Percentiles rank a stretch among this genome's conserved stretches.
phyloP scores from a whole-genome alignment of 2,888 invertebrate species.

The Plagodis pulveraria region DNA sequence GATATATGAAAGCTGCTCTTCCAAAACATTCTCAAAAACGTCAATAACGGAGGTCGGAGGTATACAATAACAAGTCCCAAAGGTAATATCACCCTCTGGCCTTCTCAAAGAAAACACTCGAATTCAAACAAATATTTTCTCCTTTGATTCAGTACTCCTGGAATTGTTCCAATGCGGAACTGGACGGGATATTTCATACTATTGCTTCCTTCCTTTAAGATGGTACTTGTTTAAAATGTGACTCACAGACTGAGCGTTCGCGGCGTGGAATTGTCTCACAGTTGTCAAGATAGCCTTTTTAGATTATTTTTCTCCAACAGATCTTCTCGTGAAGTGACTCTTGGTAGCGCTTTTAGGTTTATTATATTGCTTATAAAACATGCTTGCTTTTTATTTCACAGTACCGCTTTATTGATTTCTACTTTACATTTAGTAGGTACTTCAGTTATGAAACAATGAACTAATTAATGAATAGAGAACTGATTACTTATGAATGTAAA shows the following conservation, averaged over 20 bases:
- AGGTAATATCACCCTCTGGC: conserved; percentile 31
- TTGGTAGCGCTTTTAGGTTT: too few species aligned
- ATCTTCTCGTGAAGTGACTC: too few species aligned
- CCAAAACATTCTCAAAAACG: conserved; percentile 5
- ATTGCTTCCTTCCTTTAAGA: conserved; percentile 62
- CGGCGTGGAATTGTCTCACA: conserved; percentile 1
- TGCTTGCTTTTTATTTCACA: too few species aligned
- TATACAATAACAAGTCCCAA: conserved; percentile 30
- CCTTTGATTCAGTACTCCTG: conserved; percentile 57
- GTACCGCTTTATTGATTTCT: too few species aligned
- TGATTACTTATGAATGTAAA: too few species aligned
- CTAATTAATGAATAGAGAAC: too few species aligned
- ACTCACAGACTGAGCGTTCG: conserved; percentile 35
- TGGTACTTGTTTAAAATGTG: conserved; percentile 40
- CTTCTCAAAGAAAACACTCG: conserved; percentile 43
- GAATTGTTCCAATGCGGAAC: conserved; percentile 59
- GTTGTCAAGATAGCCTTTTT: not conserved
- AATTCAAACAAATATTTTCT: conserved; percentile 56
- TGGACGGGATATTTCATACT: conserved; percentile 52
- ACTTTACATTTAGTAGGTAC: too few species aligned
- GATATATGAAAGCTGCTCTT: not conserved
- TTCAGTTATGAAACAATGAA: too few species aligned
- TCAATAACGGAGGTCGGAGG: conserved; percentile 21
- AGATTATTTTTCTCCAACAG: too few species aligned
- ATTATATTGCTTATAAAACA: too few species aligned